Evolutionary conservation across 2,888 invertebrate genomes (phyloP).

Genomic region (Xestia sexstrigata): DNA sequence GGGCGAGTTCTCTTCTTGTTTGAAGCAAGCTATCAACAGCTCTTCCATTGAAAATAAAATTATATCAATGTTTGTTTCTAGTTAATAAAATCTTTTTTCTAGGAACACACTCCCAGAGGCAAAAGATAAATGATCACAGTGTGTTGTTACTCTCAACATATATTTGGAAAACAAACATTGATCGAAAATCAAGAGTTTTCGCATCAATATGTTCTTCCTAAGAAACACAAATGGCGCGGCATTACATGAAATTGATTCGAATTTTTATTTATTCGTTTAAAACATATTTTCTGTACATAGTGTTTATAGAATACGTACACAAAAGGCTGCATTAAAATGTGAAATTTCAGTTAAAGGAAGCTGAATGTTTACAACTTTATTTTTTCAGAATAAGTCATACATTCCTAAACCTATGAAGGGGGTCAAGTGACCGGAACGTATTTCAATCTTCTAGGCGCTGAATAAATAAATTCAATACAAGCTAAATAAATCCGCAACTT

Average conservation of each 20-base stretch:
- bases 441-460: slow-evolving; percentile 62
- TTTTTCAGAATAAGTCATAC: slow-evolving; percentile 42
- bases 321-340: background rate
- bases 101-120: background rate
- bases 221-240: background rate
- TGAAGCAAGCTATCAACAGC: slow-evolving; percentile 10
- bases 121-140: background rate
- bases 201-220: background rate
- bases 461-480: slow-evolving; percentile 68
- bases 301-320: background rate
- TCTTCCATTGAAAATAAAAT: slow-evolving; percentile 11
- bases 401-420: slow-evolving; percentile 35
- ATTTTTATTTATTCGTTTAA: background rate
- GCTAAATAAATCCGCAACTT: slow-evolving; percentile 62
- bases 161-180: slow-evolving; percentile 10
- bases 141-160: background rate
- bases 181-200: background rate
- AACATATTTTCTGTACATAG: background rate
- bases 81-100: slow-evolving; percentile 10
- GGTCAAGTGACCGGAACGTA: slow-evolving; percentile 53
- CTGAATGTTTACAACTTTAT: background rate
- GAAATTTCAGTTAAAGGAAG: background rate
- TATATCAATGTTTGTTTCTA: slow-evolving; percentile 21
- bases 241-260: background rate
- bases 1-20: slow-evolving; percentile 3